phyloP scores from a whole-genome alignment of 2,888 invertebrate genomes.

The Amphipoea lucens region DNA sequence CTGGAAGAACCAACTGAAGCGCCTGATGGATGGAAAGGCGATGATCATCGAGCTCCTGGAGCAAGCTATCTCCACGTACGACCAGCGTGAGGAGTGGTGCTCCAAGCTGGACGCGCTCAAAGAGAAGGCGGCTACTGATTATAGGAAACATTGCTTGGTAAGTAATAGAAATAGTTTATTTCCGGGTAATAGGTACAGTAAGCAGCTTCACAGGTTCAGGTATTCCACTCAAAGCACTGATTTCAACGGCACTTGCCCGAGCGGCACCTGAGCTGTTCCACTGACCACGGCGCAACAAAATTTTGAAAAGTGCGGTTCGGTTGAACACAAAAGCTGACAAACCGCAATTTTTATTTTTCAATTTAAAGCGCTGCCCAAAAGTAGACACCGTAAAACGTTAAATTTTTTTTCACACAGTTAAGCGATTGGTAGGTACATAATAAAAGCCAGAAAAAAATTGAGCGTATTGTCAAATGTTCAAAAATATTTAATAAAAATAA shows the following conservation, averaged over 20 bases:
- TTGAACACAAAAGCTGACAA: background rate
- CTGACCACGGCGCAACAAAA: too few relatives aligned
- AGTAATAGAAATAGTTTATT: conserved; percentile 19
- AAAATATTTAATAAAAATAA: too few relatives aligned
- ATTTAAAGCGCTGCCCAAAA: too few relatives aligned
- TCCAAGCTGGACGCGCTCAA: conserved; percentile 95
- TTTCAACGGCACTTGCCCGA: background rate
- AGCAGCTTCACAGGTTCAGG: background rate
- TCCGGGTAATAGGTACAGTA: background rate
- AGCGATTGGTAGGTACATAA: too few relatives aligned
- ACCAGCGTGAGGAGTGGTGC: conserved; percentile 95
- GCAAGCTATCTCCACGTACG: conserved; percentile 96
- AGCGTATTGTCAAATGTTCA: too few relatives aligned
- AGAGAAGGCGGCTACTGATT: conserved; percentile 91
- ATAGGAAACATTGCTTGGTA: conserved; percentile 87
- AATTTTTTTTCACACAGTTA: too few relatives aligned
- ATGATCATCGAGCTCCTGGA: conserved; percentile 96
- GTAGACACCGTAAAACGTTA: too few relatives aligned
- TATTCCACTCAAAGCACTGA: background rate
- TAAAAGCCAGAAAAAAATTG: too few relatives aligned
- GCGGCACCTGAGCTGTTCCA: background rate
- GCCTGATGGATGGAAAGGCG: conserved; percentile 94
- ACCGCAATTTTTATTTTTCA: background rate
- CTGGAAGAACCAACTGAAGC: conserved; percentile 94
- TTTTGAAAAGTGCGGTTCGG: too few relatives aligned